Conservation (phyloP, 2,113 vertebrate genomes). For the Elanoides forficatus region DNA sequence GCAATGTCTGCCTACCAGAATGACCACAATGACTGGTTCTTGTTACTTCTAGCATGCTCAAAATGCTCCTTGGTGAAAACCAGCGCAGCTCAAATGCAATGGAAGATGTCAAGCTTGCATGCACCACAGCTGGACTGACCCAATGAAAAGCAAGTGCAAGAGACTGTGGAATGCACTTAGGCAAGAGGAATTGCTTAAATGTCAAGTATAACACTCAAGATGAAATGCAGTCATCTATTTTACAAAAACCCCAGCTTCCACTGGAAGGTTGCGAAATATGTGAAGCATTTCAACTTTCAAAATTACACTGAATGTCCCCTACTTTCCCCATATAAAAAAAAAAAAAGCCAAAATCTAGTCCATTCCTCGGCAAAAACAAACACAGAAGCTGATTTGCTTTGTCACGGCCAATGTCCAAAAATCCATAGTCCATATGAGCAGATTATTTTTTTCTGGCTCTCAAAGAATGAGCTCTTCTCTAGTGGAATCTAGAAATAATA, state of each 20-base stretch:
- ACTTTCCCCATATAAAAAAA: not conserved
- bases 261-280: not conserved
- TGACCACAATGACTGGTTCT: not conserved
- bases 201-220: not conserved
- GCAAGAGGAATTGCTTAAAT: not conserved
- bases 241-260: not conserved
- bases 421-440: constrained; percentile 39
- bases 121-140: not conserved
- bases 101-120: not conserved
- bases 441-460: not conserved
- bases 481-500: not conserved
- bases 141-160: not conserved
- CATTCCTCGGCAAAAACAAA: constrained; percentile 10
- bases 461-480: not conserved
- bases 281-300: not conserved
- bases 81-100: not conserved
- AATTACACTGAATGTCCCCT: not conserved
- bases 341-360: not conserved
- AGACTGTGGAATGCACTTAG: not conserved
- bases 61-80: not conserved
- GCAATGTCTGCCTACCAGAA: not conserved
- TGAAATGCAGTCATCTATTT: not conserved
- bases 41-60: not conserved
- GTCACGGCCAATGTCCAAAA: constrained; percentile 41
- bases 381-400: constrained; percentile 16